Percentiles rank a stretch among this genome's conserved stretches.
Evolutionary conservation across 2,797 vertebrate species (phyloP).

Genomic region (Ctenosaura bakeri): DNA sequence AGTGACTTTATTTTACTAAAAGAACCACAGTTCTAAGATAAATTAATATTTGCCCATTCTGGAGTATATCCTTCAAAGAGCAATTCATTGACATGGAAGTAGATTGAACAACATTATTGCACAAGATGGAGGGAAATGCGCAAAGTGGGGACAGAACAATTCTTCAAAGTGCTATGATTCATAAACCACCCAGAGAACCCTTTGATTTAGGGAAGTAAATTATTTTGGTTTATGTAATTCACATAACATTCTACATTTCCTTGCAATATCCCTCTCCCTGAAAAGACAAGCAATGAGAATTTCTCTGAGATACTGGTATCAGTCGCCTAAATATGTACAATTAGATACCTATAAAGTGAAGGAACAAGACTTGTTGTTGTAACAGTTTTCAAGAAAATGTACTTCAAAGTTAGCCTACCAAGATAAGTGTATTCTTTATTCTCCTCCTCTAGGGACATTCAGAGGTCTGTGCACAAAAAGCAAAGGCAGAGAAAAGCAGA

Average conservation of each 20-base stretch:
- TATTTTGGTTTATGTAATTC: neutral
- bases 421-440: too few relatives aligned
- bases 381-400: neutral
- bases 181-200: neutral
- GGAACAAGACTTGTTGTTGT: neutral
- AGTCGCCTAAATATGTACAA: neutral
- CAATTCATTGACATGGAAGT: neutral
- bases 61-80: slow-evolving; percentile 1
- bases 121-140: neutral
- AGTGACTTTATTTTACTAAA: neutral
- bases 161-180: neutral
- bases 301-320: neutral
- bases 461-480: too few relatives aligned
- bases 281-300: neutral
- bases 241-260: neutral
- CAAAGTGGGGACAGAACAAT: neutral
- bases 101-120: neutral
- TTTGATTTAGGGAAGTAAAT: neutral
- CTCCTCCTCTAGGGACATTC: too few relatives aligned
- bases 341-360: neutral
- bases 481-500: neutral
- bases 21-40: neutral
- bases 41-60: neutral
- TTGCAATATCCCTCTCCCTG: neutral
- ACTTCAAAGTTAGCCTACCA: neutral